Conservation (phyloP, 2,888 invertebrate genomes). For the Diarsia dahlii region DNA sequence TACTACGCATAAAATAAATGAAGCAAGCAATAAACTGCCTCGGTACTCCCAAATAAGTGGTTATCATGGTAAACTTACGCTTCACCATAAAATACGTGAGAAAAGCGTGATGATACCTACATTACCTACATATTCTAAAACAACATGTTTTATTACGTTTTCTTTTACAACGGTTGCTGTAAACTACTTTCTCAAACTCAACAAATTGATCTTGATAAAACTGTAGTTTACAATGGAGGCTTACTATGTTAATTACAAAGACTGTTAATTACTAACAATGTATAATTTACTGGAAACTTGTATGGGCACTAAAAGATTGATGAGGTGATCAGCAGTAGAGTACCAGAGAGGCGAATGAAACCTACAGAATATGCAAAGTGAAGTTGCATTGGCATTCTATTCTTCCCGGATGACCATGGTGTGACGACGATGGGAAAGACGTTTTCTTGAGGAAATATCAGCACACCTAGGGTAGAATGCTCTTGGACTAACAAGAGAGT, state of each 20-base stretch:
- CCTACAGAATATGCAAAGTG: neutral
- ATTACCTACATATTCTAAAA: neutral
- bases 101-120: conserved; percentile 38
- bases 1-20: neutral
- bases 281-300: conserved; percentile 34
- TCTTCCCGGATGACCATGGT: neutral
- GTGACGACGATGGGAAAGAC: neutral
- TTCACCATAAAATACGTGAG: conserved; percentile 1
- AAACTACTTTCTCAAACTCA: conserved; percentile 47
- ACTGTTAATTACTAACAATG: conserved; percentile 42
- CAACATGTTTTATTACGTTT: conserved; percentile 39
- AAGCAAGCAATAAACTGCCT: neutral
- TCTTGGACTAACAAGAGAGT: neutral
- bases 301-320: conserved; percentile 14
- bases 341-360: neutral
- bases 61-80: conserved; percentile 1
- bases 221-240: conserved; percentile 43
- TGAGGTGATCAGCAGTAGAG: neutral
- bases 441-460: neutral
- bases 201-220: conserved; percentile 57
- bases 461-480: no score
- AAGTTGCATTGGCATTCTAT: neutral
- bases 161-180: conserved; percentile 43
- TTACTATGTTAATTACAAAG: conserved; percentile 43
- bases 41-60: conserved; percentile 9